Base-by-base conservation (phyloP, 2,888 invertebrate genomes). In the Cataglyphis altisquamis region DNA sequence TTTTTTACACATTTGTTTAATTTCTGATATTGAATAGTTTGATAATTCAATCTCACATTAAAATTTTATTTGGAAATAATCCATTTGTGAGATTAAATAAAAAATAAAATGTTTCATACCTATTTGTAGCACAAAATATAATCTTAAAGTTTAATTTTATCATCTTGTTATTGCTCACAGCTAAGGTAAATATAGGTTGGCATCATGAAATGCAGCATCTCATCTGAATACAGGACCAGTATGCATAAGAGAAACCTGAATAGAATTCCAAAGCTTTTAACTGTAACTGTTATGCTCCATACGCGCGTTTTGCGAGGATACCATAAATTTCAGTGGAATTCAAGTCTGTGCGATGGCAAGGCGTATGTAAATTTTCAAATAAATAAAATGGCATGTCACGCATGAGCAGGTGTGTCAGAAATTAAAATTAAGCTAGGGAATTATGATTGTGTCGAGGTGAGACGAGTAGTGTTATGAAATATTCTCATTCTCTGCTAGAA, bases 391-490 rank as follows among this genome's bases (percentile, higher is more conserved):
- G 25, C 36, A 48, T 60, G 60, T 78, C 78, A 78, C 78, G 57
- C 70, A 70, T 18, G 78, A 70, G 45, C 70, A 41, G 12, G n/a
- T 60, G 57, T 41, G 78, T 78, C 45, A 78, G 78, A 70, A 78
- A 78, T 78, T 78, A 78, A 78, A 60, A 78, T 78, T 60, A 60
- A 78, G 36, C 25, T 25, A 25, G 70, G 67, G 70, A 78, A 78
- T 78, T 78, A 70, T 70, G 78, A 78, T 78, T 78, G 70, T 70
- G 78, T 78, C 68, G 70, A 68, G 78, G 32, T 18, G 36, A 70
- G 60, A 78, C 45, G 70, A 78, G 45, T 15, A 29, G 60, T 29
- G 77, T 68, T 70, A 73, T 88, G 86, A 88, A 88, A 88, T 88
- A 88, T 88, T 85, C 75, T 83, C 36, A 21, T 55, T 55, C 82